Conservation (phyloP, 2,113 vertebrate species). For the Diadophis punctatus region DNA sequence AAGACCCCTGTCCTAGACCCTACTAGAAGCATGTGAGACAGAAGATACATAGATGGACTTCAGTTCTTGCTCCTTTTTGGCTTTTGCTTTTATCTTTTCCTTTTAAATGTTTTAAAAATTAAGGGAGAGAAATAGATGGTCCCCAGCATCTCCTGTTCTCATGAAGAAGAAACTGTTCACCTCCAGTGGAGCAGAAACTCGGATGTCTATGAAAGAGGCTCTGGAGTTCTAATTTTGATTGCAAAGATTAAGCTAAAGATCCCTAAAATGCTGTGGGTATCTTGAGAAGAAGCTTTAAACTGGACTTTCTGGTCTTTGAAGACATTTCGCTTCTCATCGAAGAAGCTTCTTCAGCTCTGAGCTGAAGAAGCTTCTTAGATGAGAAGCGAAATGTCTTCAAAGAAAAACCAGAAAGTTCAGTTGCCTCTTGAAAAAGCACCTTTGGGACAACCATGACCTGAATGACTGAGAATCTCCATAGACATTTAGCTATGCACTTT, state of each 20-base stretch:
- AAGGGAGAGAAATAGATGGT: no score
- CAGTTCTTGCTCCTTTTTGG: not conserved
- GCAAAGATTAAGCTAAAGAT: slow-evolving; percentile 1
- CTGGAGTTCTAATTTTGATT: not conserved
- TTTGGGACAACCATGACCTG: no score
- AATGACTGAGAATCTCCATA: no score
- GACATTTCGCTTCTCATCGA: no score
- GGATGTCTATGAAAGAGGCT: not conserved
- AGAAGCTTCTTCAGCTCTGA: no score
- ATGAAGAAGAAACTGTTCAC: not conserved
- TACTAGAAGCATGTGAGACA: not conserved
- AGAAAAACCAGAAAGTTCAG: no score
- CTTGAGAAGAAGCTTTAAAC: not conserved
- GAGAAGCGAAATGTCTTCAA: no score
- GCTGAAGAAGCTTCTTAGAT: no score
- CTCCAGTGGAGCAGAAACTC: not conserved
- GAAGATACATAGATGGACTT: not conserved
- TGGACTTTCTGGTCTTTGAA: no score
- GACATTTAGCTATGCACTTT: no score
- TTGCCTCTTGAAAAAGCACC: no score
- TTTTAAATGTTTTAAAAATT: not conserved
- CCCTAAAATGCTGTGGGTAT: not conserved
- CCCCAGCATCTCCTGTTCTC: not conserved
- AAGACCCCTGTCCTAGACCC: not conserved
- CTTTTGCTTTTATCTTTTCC: not conserved